These are phyloP conservation scores for Phenganax subtilis DNA, from an alignment of 92 coral and sea anemone genomes.

Conservation along the genomic window DNA sequence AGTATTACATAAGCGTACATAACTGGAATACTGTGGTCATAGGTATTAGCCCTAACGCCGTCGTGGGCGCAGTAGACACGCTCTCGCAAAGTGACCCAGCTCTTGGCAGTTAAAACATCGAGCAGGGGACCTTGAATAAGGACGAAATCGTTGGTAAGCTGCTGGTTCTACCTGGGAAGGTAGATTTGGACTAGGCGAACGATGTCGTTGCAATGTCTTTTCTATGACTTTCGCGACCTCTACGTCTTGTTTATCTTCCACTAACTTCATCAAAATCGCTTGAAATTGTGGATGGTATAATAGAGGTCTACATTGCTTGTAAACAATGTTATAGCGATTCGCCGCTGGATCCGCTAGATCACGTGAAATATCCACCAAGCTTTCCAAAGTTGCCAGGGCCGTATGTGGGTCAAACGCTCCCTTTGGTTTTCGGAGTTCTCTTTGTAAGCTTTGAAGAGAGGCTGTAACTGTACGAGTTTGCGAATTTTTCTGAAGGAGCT, in stretches of 20 bases:
- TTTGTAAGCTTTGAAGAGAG: not conserved
- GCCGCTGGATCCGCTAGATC: not conserved
- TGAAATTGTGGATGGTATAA: conserved; percentile 4
- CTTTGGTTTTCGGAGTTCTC: conserved; percentile 7
- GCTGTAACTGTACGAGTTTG: conserved; percentile 5
- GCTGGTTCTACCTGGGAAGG: not conserved
- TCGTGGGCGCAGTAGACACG: too few relatives aligned
- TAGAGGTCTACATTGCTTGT: conserved; percentile 18
- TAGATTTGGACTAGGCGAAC: not conserved
- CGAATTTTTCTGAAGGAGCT: conserved; percentile 3
- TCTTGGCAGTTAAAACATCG: conserved; percentile 15
- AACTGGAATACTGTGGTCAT: too few relatives aligned
- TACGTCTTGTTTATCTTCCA: not conserved
- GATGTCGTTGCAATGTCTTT: not conserved
- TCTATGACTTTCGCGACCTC: conserved; percentile 24
- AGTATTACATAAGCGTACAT: too few relatives aligned
- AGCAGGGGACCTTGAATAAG: not conserved
- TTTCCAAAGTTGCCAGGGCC: too few relatives aligned
- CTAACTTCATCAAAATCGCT: not conserved
- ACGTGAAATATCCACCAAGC: conserved; percentile 4
- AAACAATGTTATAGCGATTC: not conserved
- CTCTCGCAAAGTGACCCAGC: conserved; percentile 9
- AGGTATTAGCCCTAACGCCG: too few relatives aligned
- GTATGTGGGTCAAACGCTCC: conserved; percentile 4
- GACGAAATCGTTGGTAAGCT: not conserved